Conservation (phyloP, 1,140 invertebrate species). For the Drosophila aff. region DNA sequence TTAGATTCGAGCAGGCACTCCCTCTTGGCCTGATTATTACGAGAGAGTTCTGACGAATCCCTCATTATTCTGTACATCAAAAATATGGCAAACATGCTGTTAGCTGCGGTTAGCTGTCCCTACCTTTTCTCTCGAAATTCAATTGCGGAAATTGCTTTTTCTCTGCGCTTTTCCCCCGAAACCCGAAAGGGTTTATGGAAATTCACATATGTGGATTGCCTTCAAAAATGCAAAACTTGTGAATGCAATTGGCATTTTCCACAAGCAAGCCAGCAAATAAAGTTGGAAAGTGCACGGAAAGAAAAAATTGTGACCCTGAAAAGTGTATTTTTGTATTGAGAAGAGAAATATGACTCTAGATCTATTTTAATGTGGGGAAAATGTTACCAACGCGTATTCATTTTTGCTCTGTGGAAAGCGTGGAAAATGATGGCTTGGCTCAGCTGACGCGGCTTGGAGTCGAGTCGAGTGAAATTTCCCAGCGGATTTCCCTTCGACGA, state of each 20-base stretch:
- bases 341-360: neutral
- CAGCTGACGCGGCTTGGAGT: neutral
- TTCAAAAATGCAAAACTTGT: constrained; percentile 12
- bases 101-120: neutral
- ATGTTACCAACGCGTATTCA: neutral
- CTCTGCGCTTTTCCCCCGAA: neutral
- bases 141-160: constrained; percentile 10
- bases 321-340: neutral
- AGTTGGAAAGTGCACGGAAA: neutral
- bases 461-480: constrained; percentile 5
- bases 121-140: neutral
- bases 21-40: neutral
- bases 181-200: neutral
- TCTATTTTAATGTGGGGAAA: neutral
- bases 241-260: constrained; percentile 9
- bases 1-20: neutral
- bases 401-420: neutral
- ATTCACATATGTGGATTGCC: constrained; percentile 11
- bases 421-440: neutral
- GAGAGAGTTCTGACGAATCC: neutral
- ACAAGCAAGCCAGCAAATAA: neutral
- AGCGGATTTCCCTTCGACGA: neutral
- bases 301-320: neutral
- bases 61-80: neutral
- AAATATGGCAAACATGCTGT: neutral